phyloP scores from a whole-genome alignment of 2,888 invertebrate species.

The Stenichneumon culpator region DNA sequence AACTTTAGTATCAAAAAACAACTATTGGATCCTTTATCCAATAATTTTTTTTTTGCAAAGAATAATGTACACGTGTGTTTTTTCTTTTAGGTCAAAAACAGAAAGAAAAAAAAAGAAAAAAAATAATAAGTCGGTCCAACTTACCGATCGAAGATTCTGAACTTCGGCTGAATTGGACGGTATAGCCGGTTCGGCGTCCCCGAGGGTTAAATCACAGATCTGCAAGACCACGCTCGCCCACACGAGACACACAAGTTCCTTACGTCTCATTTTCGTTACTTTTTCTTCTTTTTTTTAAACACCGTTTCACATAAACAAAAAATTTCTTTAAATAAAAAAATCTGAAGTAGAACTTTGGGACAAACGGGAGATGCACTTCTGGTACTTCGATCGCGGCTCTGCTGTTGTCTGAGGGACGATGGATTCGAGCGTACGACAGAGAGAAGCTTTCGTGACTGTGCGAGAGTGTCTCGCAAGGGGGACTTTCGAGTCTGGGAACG shows the following conservation, averaged over 20 bases:
- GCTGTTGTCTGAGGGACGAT: background rate
- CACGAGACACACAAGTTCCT: conserved; percentile 73
- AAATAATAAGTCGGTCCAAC: conserved; percentile 35
- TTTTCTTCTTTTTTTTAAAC: conserved; percentile 10
- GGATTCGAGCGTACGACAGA: background rate
- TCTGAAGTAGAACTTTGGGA: background rate
- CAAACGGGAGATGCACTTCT: background rate
- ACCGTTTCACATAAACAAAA: conserved; percentile 42
- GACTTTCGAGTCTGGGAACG: conserved; percentile 78
- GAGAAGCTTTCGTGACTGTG: conserved; percentile 20
- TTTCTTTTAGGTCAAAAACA: no score
- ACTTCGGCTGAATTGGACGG: conserved; percentile 68
- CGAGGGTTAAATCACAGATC: conserved; percentile 69
- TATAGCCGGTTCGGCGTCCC: conserved; percentile 77
- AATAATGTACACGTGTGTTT: no score
- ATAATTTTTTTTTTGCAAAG: no score
- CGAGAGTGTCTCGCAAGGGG: conserved; percentile 51
- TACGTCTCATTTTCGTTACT: conserved; percentile 73
- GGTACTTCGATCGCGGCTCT: background rate
- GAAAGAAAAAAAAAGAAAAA: background rate
- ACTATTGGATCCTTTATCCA: background rate
- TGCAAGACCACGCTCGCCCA: conserved; percentile 74
- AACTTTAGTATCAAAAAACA: no score
- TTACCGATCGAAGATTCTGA: conserved; percentile 75
- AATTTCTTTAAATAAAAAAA: conserved; percentile 40